Base-by-base conservation (phyloP, 2,888 invertebrate species). In the Tricholauxania praeusta region DNA sequence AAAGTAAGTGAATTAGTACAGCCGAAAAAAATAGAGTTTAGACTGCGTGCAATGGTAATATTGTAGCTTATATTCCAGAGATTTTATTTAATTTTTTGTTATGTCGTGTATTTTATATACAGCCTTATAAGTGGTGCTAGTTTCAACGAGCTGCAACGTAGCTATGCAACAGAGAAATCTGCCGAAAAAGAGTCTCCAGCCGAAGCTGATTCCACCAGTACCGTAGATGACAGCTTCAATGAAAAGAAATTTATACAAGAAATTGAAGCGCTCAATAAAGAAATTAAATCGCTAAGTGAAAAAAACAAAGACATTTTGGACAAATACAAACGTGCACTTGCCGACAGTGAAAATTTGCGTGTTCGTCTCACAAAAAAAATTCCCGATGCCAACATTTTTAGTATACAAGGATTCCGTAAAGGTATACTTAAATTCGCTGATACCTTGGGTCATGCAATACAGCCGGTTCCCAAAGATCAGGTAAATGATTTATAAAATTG, bases 341-440 rank as follows among this genome's bases (percentile, higher is more conserved):
- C 99, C 0, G 99, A 99, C 81, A 93, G 95, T 49, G 99, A 99
- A 89, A 99, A 99, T 87, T 91, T 97, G 60, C 89, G 99, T 28
- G 91, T 91, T 66, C 90, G 99, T 71, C 91, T 98, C 87, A 92
- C 92, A 79, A 97, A 97, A 87, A 98, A 98, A 88, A 94, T 98
- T 10, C 92, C 93, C 39, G 98, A 99, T 84, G 96, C 97, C 0
- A 98, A 98, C 88, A 89, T 94, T 8, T 99, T 96, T 88, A 98
- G 97, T 10, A 97, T 99, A 81, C 99, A 99, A 88, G 91, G 94
- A 79, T 99, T 99, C 88, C 98, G 98, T 88, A 99, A 99, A 87
- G 99, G 99, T 88, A 89, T 99, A 39, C 89, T 99, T 2, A 99
- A 98, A 88, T 95, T 96, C 39, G 96, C 98, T 0, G 99, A 99